A percentile compares a stretch with the other conserved stretches of the same genome.
These are phyloP conservation scores for Nomada ruficornis DNA, from an alignment of 2,888 invertebrate genomes.

Conservation along the genomic window DNA sequence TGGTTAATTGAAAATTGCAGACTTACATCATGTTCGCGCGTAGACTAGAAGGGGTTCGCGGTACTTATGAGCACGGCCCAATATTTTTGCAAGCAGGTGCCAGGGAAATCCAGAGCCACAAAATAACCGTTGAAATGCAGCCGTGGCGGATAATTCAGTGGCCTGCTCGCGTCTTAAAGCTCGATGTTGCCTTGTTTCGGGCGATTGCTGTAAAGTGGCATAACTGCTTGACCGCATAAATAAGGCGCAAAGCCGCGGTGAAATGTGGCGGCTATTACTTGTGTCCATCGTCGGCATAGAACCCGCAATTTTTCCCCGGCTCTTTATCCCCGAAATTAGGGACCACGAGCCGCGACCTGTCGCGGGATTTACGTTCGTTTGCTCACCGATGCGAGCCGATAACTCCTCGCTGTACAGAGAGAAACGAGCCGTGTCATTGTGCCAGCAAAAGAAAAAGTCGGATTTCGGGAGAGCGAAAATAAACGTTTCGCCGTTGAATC, in stretches of 20 bases:
- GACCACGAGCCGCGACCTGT: slow-evolving; percentile 38
- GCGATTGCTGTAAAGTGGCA: slow-evolving; percentile 62
- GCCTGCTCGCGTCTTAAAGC: slow-evolving; percentile 45
- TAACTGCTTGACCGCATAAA: slow-evolving; percentile 65
- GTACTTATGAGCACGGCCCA: background rate
- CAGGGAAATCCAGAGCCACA: slow-evolving; percentile 27
- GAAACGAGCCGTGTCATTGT: slow-evolving; percentile 64
- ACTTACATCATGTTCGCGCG: no score
- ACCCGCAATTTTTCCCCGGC: slow-evolving; percentile 61
- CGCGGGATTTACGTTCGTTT: slow-evolving; percentile 74
- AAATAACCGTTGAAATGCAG: slow-evolving; percentile 47
- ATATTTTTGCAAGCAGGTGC: background rate
- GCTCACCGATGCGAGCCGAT: slow-evolving; percentile 68
- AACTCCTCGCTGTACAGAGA: slow-evolving; percentile 66
- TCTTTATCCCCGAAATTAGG: slow-evolving; percentile 72
- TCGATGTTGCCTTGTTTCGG: slow-evolving; percentile 52
- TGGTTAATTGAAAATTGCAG: no score
- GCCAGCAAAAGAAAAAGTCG: slow-evolving; percentile 41
- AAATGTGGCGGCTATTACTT: slow-evolving; percentile 68
- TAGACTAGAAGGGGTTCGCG: background rate
- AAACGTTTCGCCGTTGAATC: slow-evolving; percentile 53
- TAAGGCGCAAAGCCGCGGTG: slow-evolving; percentile 64
- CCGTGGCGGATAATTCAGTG: slow-evolving; percentile 49
- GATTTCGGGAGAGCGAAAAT: slow-evolving; percentile 65
- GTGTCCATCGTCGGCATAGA: slow-evolving; percentile 64